phyloP scores from a whole-genome alignment of 2,113 vertebrate species.

The Sylvia atricapilla region DNA sequence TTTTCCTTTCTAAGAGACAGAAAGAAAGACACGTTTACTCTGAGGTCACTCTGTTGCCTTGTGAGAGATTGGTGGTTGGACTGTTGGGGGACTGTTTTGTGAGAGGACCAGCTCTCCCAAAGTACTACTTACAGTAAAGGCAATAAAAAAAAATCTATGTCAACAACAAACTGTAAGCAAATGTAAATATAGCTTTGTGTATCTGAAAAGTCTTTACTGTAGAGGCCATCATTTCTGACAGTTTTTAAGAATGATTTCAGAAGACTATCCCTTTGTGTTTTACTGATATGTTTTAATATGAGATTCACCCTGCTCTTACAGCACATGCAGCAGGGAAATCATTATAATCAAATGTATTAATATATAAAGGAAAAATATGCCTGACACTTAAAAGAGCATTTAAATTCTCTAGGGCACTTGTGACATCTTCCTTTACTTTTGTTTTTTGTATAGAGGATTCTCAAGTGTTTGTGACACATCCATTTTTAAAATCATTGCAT shows the following conservation, averaged over 20 bases:
- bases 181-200: not conserved
- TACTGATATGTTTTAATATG: not conserved
- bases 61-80: not conserved
- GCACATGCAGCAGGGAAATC: not conserved
- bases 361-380: not conserved
- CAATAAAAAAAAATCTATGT: not conserved
- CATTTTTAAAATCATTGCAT: not conserved
- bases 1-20: not conserved
- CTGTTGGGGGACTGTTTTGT: not conserved
- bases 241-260: not conserved
- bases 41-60: not conserved
- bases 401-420: not conserved
- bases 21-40: not conserved
- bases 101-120: not conserved
- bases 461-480: not conserved
- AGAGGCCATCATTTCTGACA: not conserved
- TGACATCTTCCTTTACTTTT: not conserved
- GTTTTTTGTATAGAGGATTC: not conserved
- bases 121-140: not conserved
- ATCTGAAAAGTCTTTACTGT: not conserved
- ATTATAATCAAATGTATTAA: not conserved
- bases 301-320: not conserved
- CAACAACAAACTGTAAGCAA: not conserved
- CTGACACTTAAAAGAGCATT: not conserved
- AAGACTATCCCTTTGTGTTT: not conserved